A percentile compares a stretch with the other conserved stretches of the same genome.
phyloP scores from a whole-genome alignment of 2,888 invertebrate genomes.

The Magallana nippona region DNA sequence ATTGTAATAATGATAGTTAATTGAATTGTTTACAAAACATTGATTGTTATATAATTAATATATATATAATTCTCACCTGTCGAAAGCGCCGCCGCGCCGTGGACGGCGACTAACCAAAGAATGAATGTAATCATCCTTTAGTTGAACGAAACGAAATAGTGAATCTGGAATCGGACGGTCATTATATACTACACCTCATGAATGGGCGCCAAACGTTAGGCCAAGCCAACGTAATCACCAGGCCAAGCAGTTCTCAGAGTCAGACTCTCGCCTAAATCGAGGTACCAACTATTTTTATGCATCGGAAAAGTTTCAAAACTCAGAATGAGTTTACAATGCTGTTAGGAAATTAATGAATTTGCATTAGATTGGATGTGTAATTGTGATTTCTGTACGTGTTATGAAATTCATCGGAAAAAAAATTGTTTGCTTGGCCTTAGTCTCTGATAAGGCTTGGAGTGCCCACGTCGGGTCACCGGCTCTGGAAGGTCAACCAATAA shows the following conservation, averaged over 20 bases:
- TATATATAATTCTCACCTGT: constrained; percentile 13
- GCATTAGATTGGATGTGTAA: too few species aligned
- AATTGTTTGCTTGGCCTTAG: constrained; percentile 1
- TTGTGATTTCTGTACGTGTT: too few species aligned
- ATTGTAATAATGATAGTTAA: too few species aligned
- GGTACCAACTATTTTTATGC: too few species aligned
- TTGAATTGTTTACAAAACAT: background rate
- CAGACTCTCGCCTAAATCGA: too few species aligned
- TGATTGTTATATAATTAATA: background rate
- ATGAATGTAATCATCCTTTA: constrained; percentile 51
- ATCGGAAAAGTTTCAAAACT: too few species aligned
- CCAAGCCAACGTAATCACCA: background rate
- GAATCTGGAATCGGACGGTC: background rate
- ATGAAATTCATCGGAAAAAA: too few species aligned
- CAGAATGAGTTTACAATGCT: too few species aligned
- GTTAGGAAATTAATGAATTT: too few species aligned
- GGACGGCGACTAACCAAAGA: constrained; percentile 52
- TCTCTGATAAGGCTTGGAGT: constrained; percentile 27
- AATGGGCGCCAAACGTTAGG: constrained; percentile 1
- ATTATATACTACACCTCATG: constrained; percentile 19
- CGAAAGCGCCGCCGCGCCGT: constrained; percentile 49
- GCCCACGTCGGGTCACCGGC: constrained; percentile 8
- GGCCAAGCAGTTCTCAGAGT: too few species aligned
- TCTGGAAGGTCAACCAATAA: background rate
- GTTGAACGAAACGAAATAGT: constrained; percentile 50